Evolutionary conservation across 1,140 invertebrate genomes (phyloP), one percentile per base, ranked within the genome.

Genomic region (Drosophila asahinai): DNA sequence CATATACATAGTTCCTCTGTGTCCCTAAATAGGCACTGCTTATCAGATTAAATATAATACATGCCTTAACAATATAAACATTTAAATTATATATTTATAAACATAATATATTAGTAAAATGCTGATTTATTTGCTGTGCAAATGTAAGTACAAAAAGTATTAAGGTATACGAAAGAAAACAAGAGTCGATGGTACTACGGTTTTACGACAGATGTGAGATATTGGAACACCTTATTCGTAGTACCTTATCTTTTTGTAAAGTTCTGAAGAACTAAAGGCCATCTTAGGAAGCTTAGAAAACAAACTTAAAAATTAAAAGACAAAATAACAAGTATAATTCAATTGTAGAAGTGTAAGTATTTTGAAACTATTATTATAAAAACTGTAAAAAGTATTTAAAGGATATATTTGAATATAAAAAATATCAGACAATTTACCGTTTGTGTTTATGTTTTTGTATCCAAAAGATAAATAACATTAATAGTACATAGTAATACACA

Each of bases 1-100:
- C 45, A 43, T 73, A 73, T 57, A 72, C 36, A 55, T 19, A 9
- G 14, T 17, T 36, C 52, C 15, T 36, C 33, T 55, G 17, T 55
- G 36, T 38, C 19, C 12, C 17, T 38, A 55, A 19, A 22, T 55
- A 55, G 52, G 33, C 33, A 38, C 19, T 38, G 33, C 33, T 22
- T 38, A 54, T 38, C 12, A 38, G 36, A 19, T 54, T 54, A 54
- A 54, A 54, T 54, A 54, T 54, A 54, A 17, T 33, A 33, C 51
- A 54, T 27, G n/a, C 51, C 51, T 33, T 52, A 17, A 27, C 25
- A 19, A 33, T 54, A 54, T 36, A 8, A 17, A 52, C 27, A 52
- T 33, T 33, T 52, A 52, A 27, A 27, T 52, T 54, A 19, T 54
- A 36, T 19, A 54, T 19, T 17, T 54, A 15, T 36, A 15, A 36